Evolutionary conservation across 2,797 vertebrate species (phyloP).

Genomic region (Semotilus atromaculatus): DNA sequence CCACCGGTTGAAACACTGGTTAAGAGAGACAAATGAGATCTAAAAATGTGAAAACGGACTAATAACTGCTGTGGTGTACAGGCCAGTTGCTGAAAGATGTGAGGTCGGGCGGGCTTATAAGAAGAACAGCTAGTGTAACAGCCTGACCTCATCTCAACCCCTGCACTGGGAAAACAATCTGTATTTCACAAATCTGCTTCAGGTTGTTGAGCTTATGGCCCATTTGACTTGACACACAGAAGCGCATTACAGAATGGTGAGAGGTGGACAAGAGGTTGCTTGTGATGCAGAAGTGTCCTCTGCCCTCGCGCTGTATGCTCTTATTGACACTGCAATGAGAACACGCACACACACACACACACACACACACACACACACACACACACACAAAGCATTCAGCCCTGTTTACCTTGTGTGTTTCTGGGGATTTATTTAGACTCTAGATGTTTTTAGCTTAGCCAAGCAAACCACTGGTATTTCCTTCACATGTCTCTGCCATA

Average conservation of each 20-base stretch:
- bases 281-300: conserved; percentile 11
- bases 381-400: conserved; percentile 33
- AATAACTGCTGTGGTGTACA: conserved; percentile 28
- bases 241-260: conserved; percentile 33
- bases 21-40: not conserved
- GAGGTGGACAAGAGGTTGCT: conserved; percentile 15
- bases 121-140: conserved; percentile 37
- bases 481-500: conserved; percentile 28
- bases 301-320: conserved; percentile 28
- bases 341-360: conserved; percentile 31
- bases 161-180: conserved; percentile 33
- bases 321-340: conserved; percentile 39
- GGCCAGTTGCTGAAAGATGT: conserved; percentile 28
- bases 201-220: conserved; percentile 20
- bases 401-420: conserved; percentile 41
- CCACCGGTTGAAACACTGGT: not conserved
- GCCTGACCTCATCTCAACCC: conserved; percentile 26
- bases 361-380: conserved; percentile 18
- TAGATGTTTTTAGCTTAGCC: conserved; percentile 40
- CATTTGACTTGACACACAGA: conserved; percentile 44
- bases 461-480: conserved; percentile 53
- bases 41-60: not conserved
- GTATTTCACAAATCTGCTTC: conserved; percentile 37
- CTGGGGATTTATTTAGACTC: conserved; percentile 50
- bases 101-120: conserved; percentile 8